These are phyloP conservation scores for Merodon equestris DNA, from an alignment of 2,888 invertebrate genomes.

Conservation along the genomic window DNA sequence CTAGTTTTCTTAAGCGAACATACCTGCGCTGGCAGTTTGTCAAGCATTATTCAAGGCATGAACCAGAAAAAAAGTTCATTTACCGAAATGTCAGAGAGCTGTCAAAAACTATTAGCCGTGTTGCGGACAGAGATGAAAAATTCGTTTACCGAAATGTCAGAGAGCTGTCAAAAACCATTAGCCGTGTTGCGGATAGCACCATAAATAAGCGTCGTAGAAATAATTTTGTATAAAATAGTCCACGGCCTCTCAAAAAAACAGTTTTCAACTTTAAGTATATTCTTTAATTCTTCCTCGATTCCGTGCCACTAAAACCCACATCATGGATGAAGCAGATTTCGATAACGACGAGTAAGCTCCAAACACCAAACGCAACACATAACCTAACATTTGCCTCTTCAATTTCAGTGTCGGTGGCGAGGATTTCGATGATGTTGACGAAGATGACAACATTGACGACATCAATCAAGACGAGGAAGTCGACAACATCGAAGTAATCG, in stretches of 20 bases:
- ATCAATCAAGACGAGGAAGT: slow-evolving; percentile 92
- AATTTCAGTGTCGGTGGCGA: slow-evolving; percentile 80
- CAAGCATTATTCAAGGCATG: too few relatives aligned
- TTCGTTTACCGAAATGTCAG: too few relatives aligned
- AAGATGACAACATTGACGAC: slow-evolving; percentile 92
- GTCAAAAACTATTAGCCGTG: too few relatives aligned
- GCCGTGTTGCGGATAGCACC: too few relatives aligned
- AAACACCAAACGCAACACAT: slow-evolving; percentile 16
- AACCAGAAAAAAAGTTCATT: too few relatives aligned
- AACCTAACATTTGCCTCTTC: slow-evolving; percentile 16
- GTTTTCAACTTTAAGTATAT: too few relatives aligned
- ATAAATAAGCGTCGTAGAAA: slow-evolving; percentile 8
- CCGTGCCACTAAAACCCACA: not conserved
- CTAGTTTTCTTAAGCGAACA: too few relatives aligned
- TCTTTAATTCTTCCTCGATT: not conserved
- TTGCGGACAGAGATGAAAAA: too few relatives aligned
- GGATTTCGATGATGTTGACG: slow-evolving; percentile 94
- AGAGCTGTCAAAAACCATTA: too few relatives aligned
- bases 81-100: too few relatives aligned
- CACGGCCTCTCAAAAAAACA: too few relatives aligned
- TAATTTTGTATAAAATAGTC: not conserved
- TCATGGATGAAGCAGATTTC: slow-evolving; percentile 92
- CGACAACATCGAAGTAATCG: slow-evolving; percentile 90
- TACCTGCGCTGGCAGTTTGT: too few relatives aligned
- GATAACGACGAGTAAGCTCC: slow-evolving; percentile 87